Conservation (phyloP, 1,140 invertebrate species). For the Drosophila gunungcola region DNA sequence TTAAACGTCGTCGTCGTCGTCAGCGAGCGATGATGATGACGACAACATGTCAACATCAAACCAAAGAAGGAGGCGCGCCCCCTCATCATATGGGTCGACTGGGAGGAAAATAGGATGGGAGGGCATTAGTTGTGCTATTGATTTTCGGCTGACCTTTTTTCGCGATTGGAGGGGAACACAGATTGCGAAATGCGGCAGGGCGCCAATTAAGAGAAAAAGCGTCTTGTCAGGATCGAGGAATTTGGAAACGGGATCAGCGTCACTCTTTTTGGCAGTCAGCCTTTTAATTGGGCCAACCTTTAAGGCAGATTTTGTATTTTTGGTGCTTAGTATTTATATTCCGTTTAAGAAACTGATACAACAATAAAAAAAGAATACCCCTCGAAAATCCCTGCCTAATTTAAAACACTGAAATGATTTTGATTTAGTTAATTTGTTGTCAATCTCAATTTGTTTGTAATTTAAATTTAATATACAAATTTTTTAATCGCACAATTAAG, state of each 20-base stretch:
- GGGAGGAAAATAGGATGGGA: too few species aligned
- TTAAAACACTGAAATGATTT: too few species aligned
- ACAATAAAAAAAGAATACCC: too few species aligned
- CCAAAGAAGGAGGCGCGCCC: constrained; percentile 25
- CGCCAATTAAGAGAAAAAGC: constrained; percentile 53
- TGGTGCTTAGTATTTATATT: too few species aligned
- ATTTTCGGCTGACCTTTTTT: constrained; percentile 70
- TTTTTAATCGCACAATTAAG: too few species aligned
- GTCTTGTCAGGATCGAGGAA: constrained; percentile 34
- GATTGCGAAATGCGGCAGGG: constrained; percentile 35
- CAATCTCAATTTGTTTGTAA: too few species aligned
- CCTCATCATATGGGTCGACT: neutral
- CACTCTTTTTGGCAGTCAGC: constrained; percentile 7
- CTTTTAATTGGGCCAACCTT: constrained; percentile 22
- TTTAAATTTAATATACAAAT: too few species aligned
- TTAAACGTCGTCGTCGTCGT: constrained; percentile 59
- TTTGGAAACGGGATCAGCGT: constrained; percentile 26
- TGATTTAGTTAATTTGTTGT: too few species aligned
- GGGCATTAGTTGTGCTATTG: constrained; percentile 59
- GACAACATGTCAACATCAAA: constrained; percentile 63
- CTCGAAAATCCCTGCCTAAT: too few species aligned
- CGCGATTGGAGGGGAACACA: neutral
- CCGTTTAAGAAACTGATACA: too few species aligned
- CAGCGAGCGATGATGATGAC: constrained; percentile 44
- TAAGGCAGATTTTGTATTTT: neutral